Evolutionary conservation across 2,888 invertebrate genomes (phyloP).

Genomic region (Plutella xylostella): DNA sequence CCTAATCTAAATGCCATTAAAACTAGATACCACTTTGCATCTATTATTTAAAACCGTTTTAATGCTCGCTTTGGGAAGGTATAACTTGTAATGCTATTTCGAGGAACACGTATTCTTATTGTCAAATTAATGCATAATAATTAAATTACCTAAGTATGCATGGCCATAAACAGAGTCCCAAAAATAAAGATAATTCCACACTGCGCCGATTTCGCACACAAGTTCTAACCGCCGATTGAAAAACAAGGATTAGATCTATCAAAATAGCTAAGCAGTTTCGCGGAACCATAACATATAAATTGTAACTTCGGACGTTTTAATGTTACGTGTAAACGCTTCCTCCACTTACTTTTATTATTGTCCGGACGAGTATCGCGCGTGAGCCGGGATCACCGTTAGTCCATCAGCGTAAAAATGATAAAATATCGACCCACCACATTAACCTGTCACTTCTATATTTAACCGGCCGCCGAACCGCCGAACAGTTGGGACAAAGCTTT

Average conservation of each 20-base stretch:
- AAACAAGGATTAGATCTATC: constrained; percentile 6
- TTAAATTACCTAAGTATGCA: too few species aligned
- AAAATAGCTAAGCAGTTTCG: constrained; percentile 5
- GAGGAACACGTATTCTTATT: too few species aligned
- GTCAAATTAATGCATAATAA: too few species aligned
- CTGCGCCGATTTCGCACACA: too few species aligned
- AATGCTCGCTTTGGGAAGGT: too few species aligned
- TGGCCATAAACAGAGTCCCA: too few species aligned
- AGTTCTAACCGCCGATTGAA: too few species aligned
- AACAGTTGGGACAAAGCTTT: constrained; percentile 5
- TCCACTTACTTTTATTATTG: constrained; percentile 6
- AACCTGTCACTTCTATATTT: constrained; percentile 33
- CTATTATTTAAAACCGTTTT: too few species aligned
- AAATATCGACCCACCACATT: constrained; percentile 41
- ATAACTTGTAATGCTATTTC: too few species aligned
- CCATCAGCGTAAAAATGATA: constrained; percentile 43
- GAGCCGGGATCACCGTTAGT: background rate
- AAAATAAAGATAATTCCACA: too few species aligned
- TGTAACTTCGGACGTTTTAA: constrained; percentile 6
- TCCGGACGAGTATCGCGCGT: constrained; percentile 1
- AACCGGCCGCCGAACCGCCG: constrained; percentile 26
- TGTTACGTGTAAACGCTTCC: constrained; percentile 6
- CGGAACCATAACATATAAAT: constrained; percentile 5
- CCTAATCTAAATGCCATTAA: constrained; percentile 67
- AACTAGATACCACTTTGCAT: constrained; percentile 47